A percentile compares a stretch with the other conserved stretches of the same genome.
Conservation (phyloP, 2,888 invertebrate species). For the Spodoptera littoralis region DNA sequence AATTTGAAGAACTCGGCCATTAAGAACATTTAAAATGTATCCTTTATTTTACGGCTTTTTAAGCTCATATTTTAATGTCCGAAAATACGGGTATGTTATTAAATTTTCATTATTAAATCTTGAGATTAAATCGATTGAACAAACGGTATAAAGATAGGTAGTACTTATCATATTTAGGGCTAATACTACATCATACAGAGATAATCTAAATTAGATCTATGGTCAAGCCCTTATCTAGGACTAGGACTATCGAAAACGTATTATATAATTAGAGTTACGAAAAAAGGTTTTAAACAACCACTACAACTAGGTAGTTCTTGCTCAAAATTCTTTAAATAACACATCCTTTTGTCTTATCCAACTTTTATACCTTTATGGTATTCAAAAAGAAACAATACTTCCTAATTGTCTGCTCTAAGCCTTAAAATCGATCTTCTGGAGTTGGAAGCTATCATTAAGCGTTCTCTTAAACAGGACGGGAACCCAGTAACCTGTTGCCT, state of each 20-base stretch:
- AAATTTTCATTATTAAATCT: not conserved
- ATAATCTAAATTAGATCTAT: too few relatives aligned
- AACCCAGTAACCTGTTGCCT: constrained; percentile 39
- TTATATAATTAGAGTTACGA: too few relatives aligned
- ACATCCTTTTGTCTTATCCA: not conserved
- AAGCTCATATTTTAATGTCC: not conserved
- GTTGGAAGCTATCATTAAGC: constrained; percentile 11
- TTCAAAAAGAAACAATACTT: not conserved
- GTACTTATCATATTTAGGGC: too few relatives aligned
- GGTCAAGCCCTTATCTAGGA: too few relatives aligned
- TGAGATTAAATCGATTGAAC: too few relatives aligned
- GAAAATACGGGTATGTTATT: not conserved
- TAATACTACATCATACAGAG: too few relatives aligned
- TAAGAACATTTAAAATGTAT: constrained; percentile 9
- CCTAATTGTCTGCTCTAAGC: constrained; percentile 1
- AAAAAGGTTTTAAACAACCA: too few relatives aligned
- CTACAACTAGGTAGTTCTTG: too few relatives aligned
- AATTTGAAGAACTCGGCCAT: constrained; percentile 19
- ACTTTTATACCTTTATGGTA: not conserved
- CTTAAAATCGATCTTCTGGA: constrained; percentile 8
- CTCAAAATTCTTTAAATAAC: too few relatives aligned
- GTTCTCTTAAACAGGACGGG: constrained; percentile 22
- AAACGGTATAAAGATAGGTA: too few relatives aligned
- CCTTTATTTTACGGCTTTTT: constrained; percentile 6
- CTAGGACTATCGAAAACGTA: too few relatives aligned